A percentile compares a stretch with the other conserved stretches of the same genome.
phyloP scores from a whole-genome alignment of 1,140 invertebrate species.

The Schlechtendalia chinensis region DNA sequence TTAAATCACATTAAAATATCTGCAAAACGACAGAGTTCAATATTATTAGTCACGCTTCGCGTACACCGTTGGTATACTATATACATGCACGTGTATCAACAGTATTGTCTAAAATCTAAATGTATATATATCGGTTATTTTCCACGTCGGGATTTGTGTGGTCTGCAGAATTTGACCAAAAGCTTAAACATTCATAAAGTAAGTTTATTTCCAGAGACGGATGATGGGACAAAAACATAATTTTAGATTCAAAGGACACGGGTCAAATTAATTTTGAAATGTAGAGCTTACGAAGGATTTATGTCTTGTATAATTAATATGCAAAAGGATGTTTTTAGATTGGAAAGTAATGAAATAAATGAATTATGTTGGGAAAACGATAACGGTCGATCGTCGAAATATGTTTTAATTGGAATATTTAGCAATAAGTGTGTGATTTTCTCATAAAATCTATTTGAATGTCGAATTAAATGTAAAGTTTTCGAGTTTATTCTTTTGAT shows the following conservation, averaged over 20 bases:
- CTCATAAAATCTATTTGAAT: not conserved
- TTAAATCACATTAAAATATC: constrained; percentile 48
- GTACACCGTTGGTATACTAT: not conserved
- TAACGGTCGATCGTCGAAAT: not conserved
- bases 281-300: constrained; percentile 18
- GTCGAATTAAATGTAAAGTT: constrained; percentile 12
- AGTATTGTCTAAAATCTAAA: constrained; percentile 5
- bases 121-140: constrained; percentile 28
- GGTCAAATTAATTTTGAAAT: constrained; percentile 45
- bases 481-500: constrained; percentile 6
- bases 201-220: constrained; percentile 3
- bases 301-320: constrained; percentile 20
- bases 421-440: not conserved
- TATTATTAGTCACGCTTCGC: constrained; percentile 37
- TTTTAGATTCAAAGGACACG: constrained; percentile 20
- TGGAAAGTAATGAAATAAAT: constrained; percentile 18
- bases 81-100: not conserved
- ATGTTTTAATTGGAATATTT: not conserved
- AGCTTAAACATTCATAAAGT: constrained; percentile 34
- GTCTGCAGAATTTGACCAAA: not conserved
- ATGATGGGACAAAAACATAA: constrained; percentile 27
- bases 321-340: constrained; percentile 14
- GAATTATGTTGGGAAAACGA: not conserved
- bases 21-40: constrained; percentile 43
- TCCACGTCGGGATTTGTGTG: not conserved